Conservation (phyloP, 2,888 invertebrate genomes). For the Campopleginae sp. region DNA sequence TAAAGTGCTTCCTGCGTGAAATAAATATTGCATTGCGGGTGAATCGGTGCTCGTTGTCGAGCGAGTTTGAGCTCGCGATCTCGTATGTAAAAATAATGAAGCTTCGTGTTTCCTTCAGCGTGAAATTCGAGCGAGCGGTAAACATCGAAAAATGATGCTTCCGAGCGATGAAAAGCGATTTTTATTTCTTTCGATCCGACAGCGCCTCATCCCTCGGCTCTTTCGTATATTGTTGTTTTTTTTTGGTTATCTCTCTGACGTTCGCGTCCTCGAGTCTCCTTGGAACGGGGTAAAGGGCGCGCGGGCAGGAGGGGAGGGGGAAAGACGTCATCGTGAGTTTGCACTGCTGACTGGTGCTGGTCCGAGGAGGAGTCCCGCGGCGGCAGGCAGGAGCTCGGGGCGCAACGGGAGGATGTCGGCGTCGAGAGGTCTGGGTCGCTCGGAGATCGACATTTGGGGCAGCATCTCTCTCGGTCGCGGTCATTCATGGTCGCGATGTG, state of each 20-base stretch:
- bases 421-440: constrained; percentile 74
- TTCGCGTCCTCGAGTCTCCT: neutral
- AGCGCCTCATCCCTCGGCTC: neutral
- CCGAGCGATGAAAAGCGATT: neutral
- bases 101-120: neutral
- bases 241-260: neutral
- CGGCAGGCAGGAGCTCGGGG: constrained; percentile 60
- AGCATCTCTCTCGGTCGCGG: constrained; percentile 41
- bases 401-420: constrained; percentile 67
- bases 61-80: neutral
- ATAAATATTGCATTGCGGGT: neutral
- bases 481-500: constrained; percentile 40
- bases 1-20: neutral
- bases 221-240: neutral
- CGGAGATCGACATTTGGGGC: constrained; percentile 70
- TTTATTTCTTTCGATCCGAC: neutral
- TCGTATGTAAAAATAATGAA: neutral
- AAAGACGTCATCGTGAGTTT: neutral
- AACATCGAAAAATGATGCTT: neutral
- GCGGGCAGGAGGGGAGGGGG: constrained; percentile 3
- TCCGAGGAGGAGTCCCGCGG: constrained; percentile 27
- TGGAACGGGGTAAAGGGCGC: constrained; percentile 31
- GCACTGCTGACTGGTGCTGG: neutral
- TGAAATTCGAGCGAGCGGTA: neutral
- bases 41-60: neutral